Base-by-base conservation (phyloP, 1,140 invertebrate species). In the Chrysomallon squamiferum region DNA sequence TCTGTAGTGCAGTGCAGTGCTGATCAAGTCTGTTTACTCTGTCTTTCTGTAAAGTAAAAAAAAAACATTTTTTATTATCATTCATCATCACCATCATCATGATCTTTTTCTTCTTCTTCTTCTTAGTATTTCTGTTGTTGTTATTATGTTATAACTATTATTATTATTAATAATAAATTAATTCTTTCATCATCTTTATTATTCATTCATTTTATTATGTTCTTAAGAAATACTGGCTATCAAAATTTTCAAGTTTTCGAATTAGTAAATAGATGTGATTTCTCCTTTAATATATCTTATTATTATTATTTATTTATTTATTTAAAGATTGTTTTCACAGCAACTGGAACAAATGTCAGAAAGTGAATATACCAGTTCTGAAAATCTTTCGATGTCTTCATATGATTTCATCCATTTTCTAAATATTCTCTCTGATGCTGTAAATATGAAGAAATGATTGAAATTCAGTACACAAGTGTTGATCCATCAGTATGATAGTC, bases 1-100 rank as follows among this genome's bases (percentile, higher is more conserved):
- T 80, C 33, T 74, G 75, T 30, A 82, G 57, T 20, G 69, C 75
- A 38, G 61, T 62, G 22, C 72, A 65, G 18, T 79, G 72, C 20
- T 62, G 60, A 18, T 82, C 80, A 30, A 79, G 57, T 3, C 69
- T 65, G 15, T 68, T 63, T 2, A 73, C 71, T 45, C 69, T 59
- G 4, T 72, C 67, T 69, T 69, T 65, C 79, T 81, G 65, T 2
- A 27, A 15, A 15, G 6, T 18, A 25, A 22, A 22, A 18, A 22
- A 49, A 49, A 0, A 49, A 18, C 18, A 49, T 3, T 22, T 11
- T n/a, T 49, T 49, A 25, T 49, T 7, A 22, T 6, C 3, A 25
- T 49, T 7, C 27, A 25, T 3, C 7, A 22, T 3, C 20, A 49
- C 20, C 27, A 49, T 49, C 27, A 6, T 0, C 47, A 49, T 22